phyloP scores from a whole-genome alignment of 1,140 invertebrate species.

The Episyrphus balteatus region DNA sequence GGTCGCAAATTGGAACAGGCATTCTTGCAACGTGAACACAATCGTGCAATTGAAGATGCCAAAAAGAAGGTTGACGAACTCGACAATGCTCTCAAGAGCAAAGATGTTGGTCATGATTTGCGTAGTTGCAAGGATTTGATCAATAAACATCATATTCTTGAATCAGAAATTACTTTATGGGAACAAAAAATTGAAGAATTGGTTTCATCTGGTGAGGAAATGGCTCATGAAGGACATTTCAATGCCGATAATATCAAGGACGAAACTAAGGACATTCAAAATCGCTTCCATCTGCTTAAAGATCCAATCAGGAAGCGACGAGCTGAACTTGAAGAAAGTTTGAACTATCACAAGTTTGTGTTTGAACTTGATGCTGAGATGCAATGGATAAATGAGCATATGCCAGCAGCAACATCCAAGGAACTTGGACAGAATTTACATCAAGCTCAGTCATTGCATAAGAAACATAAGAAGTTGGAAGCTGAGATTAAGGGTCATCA shows the following conservation, averaged over 20 bases:
- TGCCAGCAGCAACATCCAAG: slow-evolving; percentile 66
- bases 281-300: slow-evolving; percentile 48
- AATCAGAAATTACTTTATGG: slow-evolving; percentile 69
- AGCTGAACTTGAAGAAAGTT: slow-evolving; percentile 73
- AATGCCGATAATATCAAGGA: slow-evolving; percentile 77
- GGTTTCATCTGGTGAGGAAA: slow-evolving; percentile 67
- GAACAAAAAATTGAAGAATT: slow-evolving; percentile 66
- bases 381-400: slow-evolving; percentile 90
- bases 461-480: slow-evolving; percentile 88
- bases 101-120: slow-evolving; percentile 73
- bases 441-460: slow-evolving; percentile 82
- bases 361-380: slow-evolving; percentile 89
- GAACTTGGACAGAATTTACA: slow-evolving; percentile 71
- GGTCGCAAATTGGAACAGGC: slow-evolving; percentile 59
- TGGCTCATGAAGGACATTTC: slow-evolving; percentile 89
- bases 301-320: slow-evolving; percentile 54
- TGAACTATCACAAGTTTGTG: slow-evolving; percentile 77
- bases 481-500: slow-evolving; percentile 74
- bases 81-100: slow-evolving; percentile 58
- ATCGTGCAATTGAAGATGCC: slow-evolving; percentile 61
- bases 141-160: slow-evolving; percentile 73
- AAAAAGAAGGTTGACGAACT: slow-evolving; percentile 71
- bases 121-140: slow-evolving; percentile 79
- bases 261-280: slow-evolving; percentile 63
- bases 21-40: slow-evolving; percentile 31